These are phyloP conservation scores for Platycercus adscitus DNA, from an alignment of 2,113 vertebrate species.

Conservation along the genomic window DNA sequence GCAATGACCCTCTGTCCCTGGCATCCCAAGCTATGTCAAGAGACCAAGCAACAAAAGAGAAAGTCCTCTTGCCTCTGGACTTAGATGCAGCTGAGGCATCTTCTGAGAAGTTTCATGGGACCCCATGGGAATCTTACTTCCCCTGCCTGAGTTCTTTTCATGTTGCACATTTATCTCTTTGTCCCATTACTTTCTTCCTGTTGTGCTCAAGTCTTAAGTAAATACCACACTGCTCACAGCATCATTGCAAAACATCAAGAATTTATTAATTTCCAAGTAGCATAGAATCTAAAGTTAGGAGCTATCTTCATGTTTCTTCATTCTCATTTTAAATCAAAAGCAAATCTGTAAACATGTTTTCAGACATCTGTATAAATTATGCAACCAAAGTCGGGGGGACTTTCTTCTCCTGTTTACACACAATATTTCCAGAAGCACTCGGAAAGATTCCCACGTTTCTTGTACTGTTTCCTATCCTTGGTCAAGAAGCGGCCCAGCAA, in stretches of 20 bases:
- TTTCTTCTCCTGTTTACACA: constrained; percentile 46
- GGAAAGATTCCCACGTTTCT: constrained; percentile 61
- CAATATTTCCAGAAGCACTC: constrained; percentile 85
- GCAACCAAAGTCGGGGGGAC: not conserved
- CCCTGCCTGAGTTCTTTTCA: not conserved
- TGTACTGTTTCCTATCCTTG: constrained; percentile 63
- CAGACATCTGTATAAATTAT: constrained; percentile 41
- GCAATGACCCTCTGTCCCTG: not conserved
- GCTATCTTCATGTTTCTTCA: not conserved
- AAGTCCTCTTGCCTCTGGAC: not conserved
- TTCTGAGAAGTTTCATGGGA: not conserved
- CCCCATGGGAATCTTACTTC: not conserved
- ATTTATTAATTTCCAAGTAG: constrained; percentile 68
- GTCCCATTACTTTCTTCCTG: not conserved
- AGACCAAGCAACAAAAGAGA: not conserved
- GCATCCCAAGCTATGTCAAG: not conserved
- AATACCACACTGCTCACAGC: not conserved
- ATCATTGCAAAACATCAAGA: constrained; percentile 66
- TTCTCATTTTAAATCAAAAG: constrained; percentile 9
- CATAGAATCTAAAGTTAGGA: not conserved
- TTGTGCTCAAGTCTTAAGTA: not conserved
- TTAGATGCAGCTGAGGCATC: not conserved
- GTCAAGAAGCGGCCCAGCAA: constrained; percentile 59
- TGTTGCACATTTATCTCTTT: not conserved
- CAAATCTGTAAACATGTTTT: not conserved